Percentiles rank a stretch among this genome's conserved stretches.
Conservation (phyloP, 1,140 invertebrate genomes). For the Bombus superbus region DNA sequence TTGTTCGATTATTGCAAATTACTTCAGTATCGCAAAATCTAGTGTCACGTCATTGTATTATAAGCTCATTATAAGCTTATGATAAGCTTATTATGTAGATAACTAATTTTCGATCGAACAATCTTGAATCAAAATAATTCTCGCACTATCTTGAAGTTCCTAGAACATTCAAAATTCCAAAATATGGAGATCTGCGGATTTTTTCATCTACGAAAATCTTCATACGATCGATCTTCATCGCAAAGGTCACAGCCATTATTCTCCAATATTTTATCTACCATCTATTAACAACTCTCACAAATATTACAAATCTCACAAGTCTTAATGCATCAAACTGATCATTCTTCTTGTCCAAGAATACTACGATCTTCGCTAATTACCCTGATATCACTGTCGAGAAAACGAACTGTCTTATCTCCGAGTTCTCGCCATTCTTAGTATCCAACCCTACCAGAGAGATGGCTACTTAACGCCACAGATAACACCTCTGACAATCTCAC, state of each 20-base stretch:
- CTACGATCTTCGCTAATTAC: constrained; percentile 32
- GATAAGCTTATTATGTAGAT: too few relatives aligned
- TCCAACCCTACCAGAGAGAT: constrained; percentile 5
- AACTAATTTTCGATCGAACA: neutral
- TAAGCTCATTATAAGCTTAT: too few relatives aligned
- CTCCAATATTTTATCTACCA: neutral
- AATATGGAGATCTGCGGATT: neutral
- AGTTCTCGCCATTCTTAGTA: constrained; percentile 39
- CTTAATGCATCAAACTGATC: neutral
- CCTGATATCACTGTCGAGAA: neutral
- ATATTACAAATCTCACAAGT: neutral
- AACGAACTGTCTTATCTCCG: constrained; percentile 49
- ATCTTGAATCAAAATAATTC: neutral
- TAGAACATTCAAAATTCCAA: neutral
- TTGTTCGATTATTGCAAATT: neutral
- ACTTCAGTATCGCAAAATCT: neutral
- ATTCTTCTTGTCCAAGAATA: too few relatives aligned
- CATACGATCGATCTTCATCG: neutral
- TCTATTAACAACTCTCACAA: neutral
- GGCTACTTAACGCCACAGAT: constrained; percentile 23
- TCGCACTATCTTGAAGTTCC: neutral
- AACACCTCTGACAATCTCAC: constrained; percentile 12
- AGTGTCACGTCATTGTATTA: too few relatives aligned
- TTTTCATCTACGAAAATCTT: neutral
- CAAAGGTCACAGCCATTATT: neutral